phyloP scores from a whole-genome alignment of 2,888 invertebrate genomes.

The Flabesymbios commensalis region DNA sequence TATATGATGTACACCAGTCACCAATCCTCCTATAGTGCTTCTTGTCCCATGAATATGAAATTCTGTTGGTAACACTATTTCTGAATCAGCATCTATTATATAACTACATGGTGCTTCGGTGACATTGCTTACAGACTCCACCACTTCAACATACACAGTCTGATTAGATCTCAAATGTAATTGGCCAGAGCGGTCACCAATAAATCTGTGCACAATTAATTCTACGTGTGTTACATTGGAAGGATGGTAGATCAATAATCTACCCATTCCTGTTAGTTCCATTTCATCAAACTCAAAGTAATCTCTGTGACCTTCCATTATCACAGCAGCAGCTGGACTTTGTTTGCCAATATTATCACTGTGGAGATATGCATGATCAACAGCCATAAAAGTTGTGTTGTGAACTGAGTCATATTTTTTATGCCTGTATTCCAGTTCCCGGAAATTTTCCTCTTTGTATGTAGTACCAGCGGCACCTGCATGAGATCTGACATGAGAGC shows the following conservation, averaged over 20 bases:
- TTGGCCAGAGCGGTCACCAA: constrained; percentile 45
- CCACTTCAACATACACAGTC: constrained; percentile 41
- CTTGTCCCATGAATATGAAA: constrained; percentile 46
- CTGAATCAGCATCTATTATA: constrained; percentile 40
- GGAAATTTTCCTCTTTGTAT: constrained; percentile 42
- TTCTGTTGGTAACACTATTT: constrained; percentile 42
- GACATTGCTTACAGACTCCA: constrained; percentile 41
- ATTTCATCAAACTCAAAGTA: constrained; percentile 44
- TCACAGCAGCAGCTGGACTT: constrained; percentile 40
- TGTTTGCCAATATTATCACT: constrained; percentile 37
- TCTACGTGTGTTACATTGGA: constrained; percentile 19
- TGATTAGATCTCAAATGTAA: constrained; percentile 40
- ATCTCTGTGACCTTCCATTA: constrained; percentile 36
- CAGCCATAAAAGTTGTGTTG: constrained; percentile 43
- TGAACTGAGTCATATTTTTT: constrained; percentile 43
- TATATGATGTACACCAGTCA: constrained; percentile 41
- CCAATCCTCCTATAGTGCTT: constrained; percentile 39
- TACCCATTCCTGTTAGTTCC: constrained; percentile 41
- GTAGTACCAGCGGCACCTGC: constrained; percentile 48
- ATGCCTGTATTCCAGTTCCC: constrained; percentile 41
- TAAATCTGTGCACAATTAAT: constrained; percentile 40
- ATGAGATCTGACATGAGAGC: constrained; percentile 23
- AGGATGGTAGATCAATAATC: constrained; percentile 41
- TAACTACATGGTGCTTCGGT: constrained; percentile 47
- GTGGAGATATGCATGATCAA: constrained; percentile 43